Base-by-base conservation (phyloP, 2,797 vertebrate species). In the Pseudotriccus pelzelni region DNA sequence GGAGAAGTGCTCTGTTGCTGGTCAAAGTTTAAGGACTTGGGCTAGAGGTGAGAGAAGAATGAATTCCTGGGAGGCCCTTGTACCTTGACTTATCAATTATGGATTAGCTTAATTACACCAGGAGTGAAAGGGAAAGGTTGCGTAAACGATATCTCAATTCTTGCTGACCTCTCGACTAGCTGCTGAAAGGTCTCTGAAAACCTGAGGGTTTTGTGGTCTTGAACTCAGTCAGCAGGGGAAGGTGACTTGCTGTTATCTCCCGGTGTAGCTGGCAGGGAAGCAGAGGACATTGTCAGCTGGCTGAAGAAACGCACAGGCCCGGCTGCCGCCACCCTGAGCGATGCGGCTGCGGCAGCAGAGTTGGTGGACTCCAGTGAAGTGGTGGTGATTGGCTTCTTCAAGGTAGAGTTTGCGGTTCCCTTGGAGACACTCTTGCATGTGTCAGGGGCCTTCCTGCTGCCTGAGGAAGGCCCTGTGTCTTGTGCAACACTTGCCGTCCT, bases 281-380 rank as follows among this genome's bases (percentile, higher is more conserved):
- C 99, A 0, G 99, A 99, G 0, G 99, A 99, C 89, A 99, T 99
- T 0, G 97, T 99, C 87, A 98, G 84, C 97, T 99, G 99, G 99
- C 96, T 99, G 97, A 99, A 99, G 98, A 99, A 99, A 87, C 98
- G 99, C 93, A 99, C 99, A 0, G 99, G 99, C 25, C 99, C 99
- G 0, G 98, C 99, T 0, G 99, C 99, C 7, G 50, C 97, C 28
- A 96, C 97, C 7, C 94, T 99, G 94, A 12, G 67, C 0, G 98
- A 98, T 1, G 96, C 97, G 39, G 96, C 98, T 0, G 98, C 98
- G 12, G 98, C 98, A 0, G 98, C 99, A 90, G 93, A 98, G 0
- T 72, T 99, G 50, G 98, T 99, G 60, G 98, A 99, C 7, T 98
- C 99, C 96, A 99, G 95, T 6, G 99, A 99, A 66, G 99, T 99